Percentiles rank a stretch among this genome's conserved stretches.
These are phyloP conservation scores for Crotophaga sulcirostris DNA, from an alignment of 2,113 vertebrate species.

Conservation along the genomic window DNA sequence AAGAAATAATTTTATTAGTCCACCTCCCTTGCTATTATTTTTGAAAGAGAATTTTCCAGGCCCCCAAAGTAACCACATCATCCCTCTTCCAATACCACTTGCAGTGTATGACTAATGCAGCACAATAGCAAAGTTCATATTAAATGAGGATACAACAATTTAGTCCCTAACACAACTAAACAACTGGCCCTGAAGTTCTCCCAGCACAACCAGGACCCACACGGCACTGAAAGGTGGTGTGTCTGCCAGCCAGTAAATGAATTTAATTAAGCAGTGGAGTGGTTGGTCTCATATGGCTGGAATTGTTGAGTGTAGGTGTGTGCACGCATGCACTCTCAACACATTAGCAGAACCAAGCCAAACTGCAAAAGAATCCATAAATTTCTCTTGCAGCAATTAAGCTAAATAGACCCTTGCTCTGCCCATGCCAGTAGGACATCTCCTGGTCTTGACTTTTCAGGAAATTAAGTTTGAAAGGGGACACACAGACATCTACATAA, in stretches of 20 bases:
- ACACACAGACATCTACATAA: background rate
- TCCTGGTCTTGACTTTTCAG: background rate
- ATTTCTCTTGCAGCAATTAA: background rate
- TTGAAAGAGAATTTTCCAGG: background rate
- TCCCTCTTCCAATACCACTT: background rate
- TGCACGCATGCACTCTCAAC: background rate
- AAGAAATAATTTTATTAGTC: background rate
- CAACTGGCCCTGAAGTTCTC: slow-evolving; percentile 6
- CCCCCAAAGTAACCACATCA: background rate
- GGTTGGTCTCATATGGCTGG: slow-evolving; percentile 11
- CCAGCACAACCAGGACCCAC: slow-evolving; percentile 20
- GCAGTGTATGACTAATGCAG: background rate
- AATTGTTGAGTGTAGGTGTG: background rate
- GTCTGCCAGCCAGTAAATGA: slow-evolving; percentile 47
- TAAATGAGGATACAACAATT: background rate
- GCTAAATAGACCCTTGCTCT: background rate
- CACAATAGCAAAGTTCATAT: background rate
- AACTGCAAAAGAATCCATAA: background rate
- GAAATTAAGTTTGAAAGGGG: background rate
- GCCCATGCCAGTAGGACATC: background rate
- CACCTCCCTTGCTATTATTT: background rate
- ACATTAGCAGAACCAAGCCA: background rate
- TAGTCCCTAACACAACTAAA: background rate
- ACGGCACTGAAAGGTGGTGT: background rate
- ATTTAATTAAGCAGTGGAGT: slow-evolving; percentile 47